A percentile compares a stretch with the other conserved stretches of the same genome.
These are phyloP conservation scores for Acestrorhynchus altus DNA, from an alignment of 2,797 vertebrate species.

Conservation along the genomic window DNA sequence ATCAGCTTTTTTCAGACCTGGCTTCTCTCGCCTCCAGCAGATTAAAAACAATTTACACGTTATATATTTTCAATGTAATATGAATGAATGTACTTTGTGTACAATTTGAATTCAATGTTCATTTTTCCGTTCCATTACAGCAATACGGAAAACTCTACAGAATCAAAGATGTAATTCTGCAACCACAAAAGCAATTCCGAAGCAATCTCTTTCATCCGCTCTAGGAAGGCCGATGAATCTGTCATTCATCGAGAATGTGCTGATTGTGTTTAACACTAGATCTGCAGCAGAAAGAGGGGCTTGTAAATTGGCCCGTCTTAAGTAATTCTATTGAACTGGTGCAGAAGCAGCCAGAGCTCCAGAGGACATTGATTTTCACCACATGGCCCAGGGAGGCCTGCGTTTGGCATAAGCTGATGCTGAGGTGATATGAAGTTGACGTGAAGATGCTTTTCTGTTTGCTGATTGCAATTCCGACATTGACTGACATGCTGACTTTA, in stretches of 20 bases:
- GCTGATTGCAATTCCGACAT: not conserved
- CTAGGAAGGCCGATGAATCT: constrained; percentile 9
- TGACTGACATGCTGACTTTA: constrained; percentile 19
- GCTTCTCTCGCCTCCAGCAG: not conserved
- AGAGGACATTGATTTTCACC: constrained; percentile 24
- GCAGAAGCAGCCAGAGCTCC: constrained; percentile 11
- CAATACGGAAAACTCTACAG: not conserved
- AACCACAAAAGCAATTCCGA: constrained; percentile 32
- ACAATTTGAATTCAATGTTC: not conserved
- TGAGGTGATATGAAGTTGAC: constrained; percentile 21
- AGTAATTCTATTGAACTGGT: constrained; percentile 26
- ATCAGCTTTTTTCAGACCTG: not conserved
- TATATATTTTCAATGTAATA: not conserved
- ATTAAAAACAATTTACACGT: not conserved
- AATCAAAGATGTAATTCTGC: constrained; percentile 1
- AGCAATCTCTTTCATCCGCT: constrained; percentile 8
- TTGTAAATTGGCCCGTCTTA: constrained; percentile 25
- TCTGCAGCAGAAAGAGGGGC: constrained; percentile 6
- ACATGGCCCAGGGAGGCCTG: constrained; percentile 1
- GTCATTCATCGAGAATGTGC: constrained; percentile 5
- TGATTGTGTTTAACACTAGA: constrained; percentile 32
- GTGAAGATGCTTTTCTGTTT: constrained; percentile 7
- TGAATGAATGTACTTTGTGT: not conserved
- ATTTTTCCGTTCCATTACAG: not conserved
- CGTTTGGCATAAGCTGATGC: constrained; percentile 10